Evolutionary conservation across 1,140 invertebrate genomes (phyloP), one percentile per base, ranked within the genome.

Genomic region (Drosophila auraria): DNA sequence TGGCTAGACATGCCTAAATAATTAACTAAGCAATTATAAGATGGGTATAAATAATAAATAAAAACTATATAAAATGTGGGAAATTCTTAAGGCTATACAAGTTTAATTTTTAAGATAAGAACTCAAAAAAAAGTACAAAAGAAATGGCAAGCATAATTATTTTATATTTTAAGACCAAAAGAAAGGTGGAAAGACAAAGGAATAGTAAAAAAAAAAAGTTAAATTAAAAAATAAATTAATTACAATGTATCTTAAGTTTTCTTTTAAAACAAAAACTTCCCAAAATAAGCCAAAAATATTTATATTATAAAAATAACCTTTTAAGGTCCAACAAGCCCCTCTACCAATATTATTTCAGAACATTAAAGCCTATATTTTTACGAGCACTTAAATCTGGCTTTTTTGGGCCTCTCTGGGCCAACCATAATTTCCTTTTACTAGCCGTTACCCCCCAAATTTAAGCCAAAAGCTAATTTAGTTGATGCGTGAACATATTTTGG

Each of bases 401-500:
- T 25, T 25, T 11, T 9, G 1, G 5, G 20, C 47, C 45, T 36
- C 14, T 33, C 40, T 30, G 6, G 27, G 27, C 27, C 27, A 53
- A 30, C 27, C 15, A 11, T 30, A 20, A 50, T 49, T 63, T 45
- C 14, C 72, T 38, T 69, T 30, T 15, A 25, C 36, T 45, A 54
- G 47, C 25, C 33, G 45, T 23, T 33, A 40, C 6, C 23, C 23
- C n/a, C 33, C 49, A 15, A 8, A n/a, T 20, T 30, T 50, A 33
- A 53, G 42, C 56, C 40, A 51, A 59, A 64, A 89, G 80, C 80
- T 73, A 89, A 89, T 89, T 89, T 79, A 69, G 73, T 79, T 90
- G 78, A 87, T 87, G 83, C 83, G 84, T 87, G 78, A 87, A 89
- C 78, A 76, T 62, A 82, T 86, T 89, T 89, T 71, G 74, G 74